Evolutionary conservation across 2,797 vertebrate species (phyloP).

Genomic region (Craterocephalus amniculus): DNA sequence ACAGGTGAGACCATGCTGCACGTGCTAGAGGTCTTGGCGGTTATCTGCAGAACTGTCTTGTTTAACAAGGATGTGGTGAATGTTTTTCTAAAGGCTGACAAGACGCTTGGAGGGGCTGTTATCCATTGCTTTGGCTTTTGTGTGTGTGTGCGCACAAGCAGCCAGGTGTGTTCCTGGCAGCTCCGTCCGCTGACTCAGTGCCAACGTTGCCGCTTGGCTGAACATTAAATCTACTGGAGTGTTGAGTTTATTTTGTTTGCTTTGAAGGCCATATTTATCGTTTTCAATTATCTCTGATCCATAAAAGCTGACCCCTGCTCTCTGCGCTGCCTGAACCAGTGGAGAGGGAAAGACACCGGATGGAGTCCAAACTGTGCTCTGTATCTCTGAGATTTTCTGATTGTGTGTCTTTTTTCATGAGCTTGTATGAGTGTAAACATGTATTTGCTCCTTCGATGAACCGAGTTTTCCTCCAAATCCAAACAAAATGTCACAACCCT

Average conservation of each 20-base stretch:
- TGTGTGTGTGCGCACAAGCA: constrained; percentile 1
- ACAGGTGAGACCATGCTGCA: not conserved
- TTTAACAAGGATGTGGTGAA: constrained; percentile 57
- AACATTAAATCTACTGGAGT: constrained; percentile 68
- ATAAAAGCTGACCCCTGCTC: constrained; percentile 69
- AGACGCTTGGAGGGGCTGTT: constrained; percentile 32
- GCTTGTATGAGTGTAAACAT: not conserved
- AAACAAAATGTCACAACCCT: constrained; percentile 24
- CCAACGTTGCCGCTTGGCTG: constrained; percentile 60
- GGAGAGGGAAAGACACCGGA: constrained; percentile 24
- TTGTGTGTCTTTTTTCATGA: not conserved
- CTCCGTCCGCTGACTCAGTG: constrained; percentile 36
- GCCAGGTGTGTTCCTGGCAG: constrained; percentile 40
- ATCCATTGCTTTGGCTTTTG: constrained; percentile 15
- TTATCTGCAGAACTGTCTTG: constrained; percentile 31
- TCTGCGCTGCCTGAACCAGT: constrained; percentile 5
- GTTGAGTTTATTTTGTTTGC: constrained; percentile 71
- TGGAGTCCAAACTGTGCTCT: constrained; percentile 14
- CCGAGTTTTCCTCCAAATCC: constrained; percentile 28
- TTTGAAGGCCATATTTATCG: constrained; percentile 76
- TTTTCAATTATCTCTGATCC: constrained; percentile 76
- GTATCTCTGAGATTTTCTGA: constrained; percentile 9
- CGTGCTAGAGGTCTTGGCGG: not conserved
- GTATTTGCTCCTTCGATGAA: constrained; percentile 11
- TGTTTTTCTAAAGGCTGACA: constrained; percentile 39